Percentiles rank a stretch among this genome's conserved stretches.
Evolutionary conservation across 2,888 invertebrate genomes (phyloP).

Genomic region (Stenurella melanura): DNA sequence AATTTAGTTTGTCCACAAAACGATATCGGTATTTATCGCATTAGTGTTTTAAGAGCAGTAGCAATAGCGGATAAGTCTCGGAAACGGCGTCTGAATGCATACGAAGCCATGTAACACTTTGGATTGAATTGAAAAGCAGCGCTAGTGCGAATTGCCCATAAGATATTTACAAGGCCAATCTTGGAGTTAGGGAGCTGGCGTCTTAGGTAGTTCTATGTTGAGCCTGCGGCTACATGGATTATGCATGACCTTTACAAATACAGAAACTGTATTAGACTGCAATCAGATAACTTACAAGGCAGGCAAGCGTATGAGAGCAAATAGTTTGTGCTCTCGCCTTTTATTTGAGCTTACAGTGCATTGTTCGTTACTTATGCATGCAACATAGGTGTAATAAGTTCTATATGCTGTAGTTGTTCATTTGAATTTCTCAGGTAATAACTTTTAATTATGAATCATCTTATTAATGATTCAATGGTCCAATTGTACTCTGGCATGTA

Average conservation of each 20-base stretch:
- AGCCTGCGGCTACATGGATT: constrained; percentile 60
- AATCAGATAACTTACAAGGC: constrained; percentile 65
- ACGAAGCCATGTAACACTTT: constrained; percentile 60
- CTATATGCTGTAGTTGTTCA: no score
- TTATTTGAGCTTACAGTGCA: not conserved
- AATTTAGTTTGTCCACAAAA: constrained; percentile 16
- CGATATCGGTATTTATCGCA: constrained; percentile 31
- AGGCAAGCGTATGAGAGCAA: constrained; percentile 44
- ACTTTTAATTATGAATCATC: no score
- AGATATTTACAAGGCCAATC: constrained; percentile 70
- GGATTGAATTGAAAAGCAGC: constrained; percentile 69
- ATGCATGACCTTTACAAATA: constrained; percentile 50
- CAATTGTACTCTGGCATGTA: no score
- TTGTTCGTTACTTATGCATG: not conserved
- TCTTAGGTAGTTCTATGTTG: constrained; percentile 57
- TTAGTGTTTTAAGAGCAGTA: constrained; percentile 29
- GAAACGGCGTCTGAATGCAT: constrained; percentile 34
- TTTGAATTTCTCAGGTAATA: no score
- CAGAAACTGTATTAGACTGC: constrained; percentile 65
- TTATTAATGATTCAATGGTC: no score
- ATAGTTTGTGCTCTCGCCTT: not conserved
- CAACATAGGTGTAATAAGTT: no score
- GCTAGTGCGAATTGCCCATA: constrained; percentile 69
- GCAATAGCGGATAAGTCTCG: constrained; percentile 24
- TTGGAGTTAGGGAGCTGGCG: constrained; percentile 55